A percentile compares a stretch with the other conserved stretches of the same genome.
These are phyloP conservation scores for Synanthedon andrenaeformis DNA, from an alignment of 2,888 invertebrate species.

Conservation along the genomic window DNA sequence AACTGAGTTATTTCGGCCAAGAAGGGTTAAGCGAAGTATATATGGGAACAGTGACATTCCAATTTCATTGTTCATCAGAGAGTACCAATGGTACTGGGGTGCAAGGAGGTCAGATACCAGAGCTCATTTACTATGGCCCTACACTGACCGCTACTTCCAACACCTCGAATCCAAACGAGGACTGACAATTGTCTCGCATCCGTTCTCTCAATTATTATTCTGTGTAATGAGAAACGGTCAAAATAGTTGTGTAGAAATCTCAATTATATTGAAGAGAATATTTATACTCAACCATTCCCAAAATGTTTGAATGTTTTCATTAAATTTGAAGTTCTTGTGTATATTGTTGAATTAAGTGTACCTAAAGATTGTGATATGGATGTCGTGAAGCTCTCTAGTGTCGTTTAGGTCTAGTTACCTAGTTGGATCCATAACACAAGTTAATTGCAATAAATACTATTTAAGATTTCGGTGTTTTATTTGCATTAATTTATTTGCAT, in stretches of 20 bases:
- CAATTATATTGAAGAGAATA: constrained; percentile 10
- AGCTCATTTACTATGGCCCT: constrained; percentile 94
- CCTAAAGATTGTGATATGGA: constrained; percentile 65
- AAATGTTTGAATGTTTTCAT: constrained; percentile 44
- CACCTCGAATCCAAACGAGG: constrained; percentile 56
- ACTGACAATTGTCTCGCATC: constrained; percentile 53
- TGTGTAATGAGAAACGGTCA: constrained; percentile 26
- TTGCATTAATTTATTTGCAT: no score
- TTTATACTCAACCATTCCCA: constrained; percentile 44
- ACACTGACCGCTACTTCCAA: constrained; percentile 61
- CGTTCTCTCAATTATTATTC: constrained; percentile 40
- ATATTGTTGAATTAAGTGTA: constrained; percentile 55
- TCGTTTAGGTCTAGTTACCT: constrained; percentile 37
- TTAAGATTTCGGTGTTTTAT: not conserved
- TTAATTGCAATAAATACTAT: constrained; percentile 33
- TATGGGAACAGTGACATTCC: constrained; percentile 93
- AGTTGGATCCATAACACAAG: constrained; percentile 32
- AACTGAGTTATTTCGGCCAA: constrained; percentile 96
- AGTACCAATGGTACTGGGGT: constrained; percentile 98
- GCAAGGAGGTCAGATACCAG: constrained; percentile 97
- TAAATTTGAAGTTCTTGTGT: constrained; percentile 39
- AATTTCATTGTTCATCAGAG: constrained; percentile 97
- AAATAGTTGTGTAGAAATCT: constrained; percentile 12
- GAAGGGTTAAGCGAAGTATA: constrained; percentile 96
- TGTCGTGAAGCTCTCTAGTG: constrained; percentile 65